These are phyloP conservation scores for Ornithoptera priamus DNA, from an alignment of 2,888 invertebrate species.

Conservation along the genomic window DNA sequence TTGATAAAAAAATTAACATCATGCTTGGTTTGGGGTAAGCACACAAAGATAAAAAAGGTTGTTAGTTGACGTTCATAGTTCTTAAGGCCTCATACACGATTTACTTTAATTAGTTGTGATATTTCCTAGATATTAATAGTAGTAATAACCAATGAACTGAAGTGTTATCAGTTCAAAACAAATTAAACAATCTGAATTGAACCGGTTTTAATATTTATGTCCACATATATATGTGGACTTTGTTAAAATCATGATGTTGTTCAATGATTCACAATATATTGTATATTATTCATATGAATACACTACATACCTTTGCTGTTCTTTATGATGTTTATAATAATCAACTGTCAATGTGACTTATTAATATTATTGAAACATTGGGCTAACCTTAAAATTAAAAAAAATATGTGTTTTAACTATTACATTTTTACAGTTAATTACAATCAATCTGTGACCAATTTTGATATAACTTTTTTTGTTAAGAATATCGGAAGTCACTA, in stretches of 20 bases:
- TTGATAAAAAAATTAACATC: too few relatives aligned
- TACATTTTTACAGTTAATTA: too few relatives aligned
- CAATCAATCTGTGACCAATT: too few relatives aligned
- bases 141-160: background rate
- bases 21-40: too few relatives aligned
- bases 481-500: too few relatives aligned
- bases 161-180: slow-evolving; percentile 1
- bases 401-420: too few relatives aligned
- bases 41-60: too few relatives aligned
- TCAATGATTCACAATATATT: background rate
- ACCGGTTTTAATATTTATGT: background rate
- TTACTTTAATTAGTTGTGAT: slow-evolving; percentile 5
- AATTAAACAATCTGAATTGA: background rate
- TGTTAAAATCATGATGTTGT: slow-evolving; percentile 4
- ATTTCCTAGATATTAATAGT: background rate
- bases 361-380: slow-evolving; percentile 27
- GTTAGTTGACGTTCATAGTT: background rate
- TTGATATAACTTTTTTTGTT: too few relatives aligned
- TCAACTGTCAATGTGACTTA: slow-evolving; percentile 46
- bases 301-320: slow-evolving; percentile 54
- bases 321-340: slow-evolving; percentile 48
- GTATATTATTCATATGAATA: background rate
- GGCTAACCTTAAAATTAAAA: too few relatives aligned
- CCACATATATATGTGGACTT: background rate
- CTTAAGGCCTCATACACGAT: background rate